Evolutionary conservation across 2,888 invertebrate species (phyloP).

Genomic region (Thera obeliscata): DNA sequence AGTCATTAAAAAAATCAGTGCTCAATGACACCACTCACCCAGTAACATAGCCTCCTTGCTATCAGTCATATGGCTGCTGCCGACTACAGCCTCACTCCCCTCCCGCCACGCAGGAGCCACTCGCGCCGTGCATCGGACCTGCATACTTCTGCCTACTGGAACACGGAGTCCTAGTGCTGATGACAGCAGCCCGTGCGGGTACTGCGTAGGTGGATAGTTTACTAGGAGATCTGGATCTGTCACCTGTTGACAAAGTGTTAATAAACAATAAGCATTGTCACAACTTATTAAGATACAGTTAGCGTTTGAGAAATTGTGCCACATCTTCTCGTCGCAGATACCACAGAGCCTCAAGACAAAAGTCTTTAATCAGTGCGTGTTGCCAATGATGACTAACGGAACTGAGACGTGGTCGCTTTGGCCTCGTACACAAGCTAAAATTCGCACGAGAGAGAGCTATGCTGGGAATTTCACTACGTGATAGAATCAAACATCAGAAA

Average conservation of each 20-base stretch:
- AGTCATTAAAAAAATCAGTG: background rate
- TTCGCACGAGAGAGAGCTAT: too few relatives aligned
- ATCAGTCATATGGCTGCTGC: conserved; percentile 74
- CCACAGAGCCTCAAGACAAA: too few relatives aligned
- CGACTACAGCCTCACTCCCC: conserved; percentile 78
- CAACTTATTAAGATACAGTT: too few relatives aligned
- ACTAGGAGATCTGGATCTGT: conserved; percentile 71
- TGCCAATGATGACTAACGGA: too few relatives aligned
- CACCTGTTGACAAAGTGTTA: conserved; percentile 54
- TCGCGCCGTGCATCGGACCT: conserved; percentile 73
- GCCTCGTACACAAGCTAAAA: too few relatives aligned
- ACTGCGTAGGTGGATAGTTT: conserved; percentile 72
- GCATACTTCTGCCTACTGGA: conserved; percentile 71
- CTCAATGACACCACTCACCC: conserved; percentile 54
- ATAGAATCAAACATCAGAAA: too few relatives aligned
- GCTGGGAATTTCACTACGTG: too few relatives aligned
- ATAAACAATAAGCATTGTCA: background rate
- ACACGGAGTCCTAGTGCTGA: conserved; percentile 73
- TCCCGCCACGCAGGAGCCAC: conserved; percentile 79
- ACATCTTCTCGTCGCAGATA: too few relatives aligned
- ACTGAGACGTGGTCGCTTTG: too few relatives aligned
- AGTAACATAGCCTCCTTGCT: conserved; percentile 80
- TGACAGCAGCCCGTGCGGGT: conserved; percentile 72
- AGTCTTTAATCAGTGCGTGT: too few relatives aligned
- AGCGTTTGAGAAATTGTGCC: too few relatives aligned